Evolutionary conservation across 2,113 vertebrate genomes (phyloP).

Genomic region (Prionailurus viverrinus): DNA sequence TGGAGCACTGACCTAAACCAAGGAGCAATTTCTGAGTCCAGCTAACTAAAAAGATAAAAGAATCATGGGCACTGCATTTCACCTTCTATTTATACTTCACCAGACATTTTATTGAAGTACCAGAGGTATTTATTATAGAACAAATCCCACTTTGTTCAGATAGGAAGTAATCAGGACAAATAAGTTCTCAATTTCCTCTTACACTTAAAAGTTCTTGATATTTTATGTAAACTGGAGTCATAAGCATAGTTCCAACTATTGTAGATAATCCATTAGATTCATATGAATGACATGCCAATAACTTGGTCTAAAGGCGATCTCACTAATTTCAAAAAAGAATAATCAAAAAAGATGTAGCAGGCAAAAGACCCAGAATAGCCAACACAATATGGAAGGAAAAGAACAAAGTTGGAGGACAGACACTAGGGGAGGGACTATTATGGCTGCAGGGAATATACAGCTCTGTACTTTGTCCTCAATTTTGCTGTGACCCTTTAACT

Average conservation of each 20-base stretch:
- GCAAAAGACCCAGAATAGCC: neutral
- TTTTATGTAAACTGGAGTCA: neutral
- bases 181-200: neutral
- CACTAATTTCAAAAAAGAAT: neutral
- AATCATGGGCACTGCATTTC: too few species aligned
- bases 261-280: neutral
- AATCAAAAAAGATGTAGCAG: neutral
- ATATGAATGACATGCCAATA: neutral
- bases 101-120: too few species aligned
- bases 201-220: neutral
- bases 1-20: too few species aligned
- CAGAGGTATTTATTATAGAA: too few species aligned
- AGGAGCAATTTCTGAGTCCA: too few species aligned
- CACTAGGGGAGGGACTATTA: neutral
- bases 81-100: too few species aligned
- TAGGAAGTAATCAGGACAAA: too few species aligned
- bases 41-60: too few species aligned
- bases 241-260: neutral
- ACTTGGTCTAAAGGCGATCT: neutral
- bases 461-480: neutral
- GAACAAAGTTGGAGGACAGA: neutral
- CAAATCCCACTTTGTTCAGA: too few species aligned
- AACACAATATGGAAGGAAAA: neutral
- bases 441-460: neutral
- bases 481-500: neutral